These are phyloP conservation scores for Loxodonta africana DNA, from an alignment of 2,113 vertebrate species.

Conservation along the genomic window DNA sequence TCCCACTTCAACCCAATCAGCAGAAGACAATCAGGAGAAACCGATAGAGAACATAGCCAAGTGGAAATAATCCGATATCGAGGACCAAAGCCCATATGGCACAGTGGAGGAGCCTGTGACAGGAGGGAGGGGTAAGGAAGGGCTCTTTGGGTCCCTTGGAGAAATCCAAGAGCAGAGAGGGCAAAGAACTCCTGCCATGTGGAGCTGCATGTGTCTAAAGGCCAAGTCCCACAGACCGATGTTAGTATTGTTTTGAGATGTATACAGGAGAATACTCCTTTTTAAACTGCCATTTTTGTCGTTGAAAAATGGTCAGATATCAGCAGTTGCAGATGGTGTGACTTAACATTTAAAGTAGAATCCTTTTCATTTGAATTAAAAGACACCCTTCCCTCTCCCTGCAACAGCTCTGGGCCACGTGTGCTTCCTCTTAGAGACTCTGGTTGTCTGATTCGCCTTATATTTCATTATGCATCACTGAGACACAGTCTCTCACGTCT, in stretches of 20 bases:
- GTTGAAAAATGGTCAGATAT: not conserved
- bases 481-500: constrained; percentile 77
- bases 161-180: not conserved
- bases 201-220: not conserved
- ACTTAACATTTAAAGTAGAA: not conserved
- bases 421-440: not conserved
- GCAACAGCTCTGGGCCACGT: not conserved
- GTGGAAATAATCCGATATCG: not conserved
- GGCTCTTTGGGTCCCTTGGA: not conserved
- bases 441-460: not conserved
- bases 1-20: not conserved
- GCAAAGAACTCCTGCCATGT: not conserved
- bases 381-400: not conserved
- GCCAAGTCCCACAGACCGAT: not conserved
- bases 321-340: not conserved
- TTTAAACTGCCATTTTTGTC: not conserved
- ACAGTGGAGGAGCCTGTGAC: rapidly evolving
- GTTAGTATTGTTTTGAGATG: not conserved
- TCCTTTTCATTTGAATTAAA: not conserved
- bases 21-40: not conserved
- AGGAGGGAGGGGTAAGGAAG: not conserved
- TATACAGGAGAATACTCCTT: not conserved
- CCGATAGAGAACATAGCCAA: not conserved
- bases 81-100: not conserved
- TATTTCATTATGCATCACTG: constrained; percentile 39